Base-by-base conservation (phyloP, 2,113 vertebrate species). In the Acanthochromis polyacanthus region DNA sequence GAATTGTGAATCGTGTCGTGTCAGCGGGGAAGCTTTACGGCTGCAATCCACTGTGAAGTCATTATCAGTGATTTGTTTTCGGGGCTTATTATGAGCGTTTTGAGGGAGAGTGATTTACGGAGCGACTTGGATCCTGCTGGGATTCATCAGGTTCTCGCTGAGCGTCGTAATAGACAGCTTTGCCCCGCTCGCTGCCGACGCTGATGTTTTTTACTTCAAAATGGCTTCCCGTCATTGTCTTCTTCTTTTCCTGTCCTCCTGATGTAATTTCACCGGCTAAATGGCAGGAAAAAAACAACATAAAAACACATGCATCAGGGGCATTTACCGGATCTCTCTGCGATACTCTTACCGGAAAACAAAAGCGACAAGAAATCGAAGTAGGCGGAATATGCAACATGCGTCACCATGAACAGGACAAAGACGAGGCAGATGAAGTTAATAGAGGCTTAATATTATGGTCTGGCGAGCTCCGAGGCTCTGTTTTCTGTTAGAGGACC, bases 1-100 rank as follows among this genome's bases (percentile, higher is more conserved):
- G 61, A 75, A 68, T 64, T 81, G 66, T 77, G 72, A 48, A 48
- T 55, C 59, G 61, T 52, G 28, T 48, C 6, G 64, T 83, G 65
- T 81, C 81, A 86, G 60, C 12, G 15, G 75, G 83, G 65, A 82
- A 56, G 71, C 76, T 80, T 81, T 88, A 85, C 20, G 25, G 48
- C 52, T 36, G 50, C 83, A 79, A 51, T 81, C 81, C 58, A 75
- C 60, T 65, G 68, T 72, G 72, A 87, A 92, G 81, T 84, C 84
- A 80, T 90, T 82, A 90, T 86, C 84, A 82, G n/a, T 89, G 84
- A 87, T 87, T 84, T 87, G 72, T 80, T 86, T 88, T 86, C 80
- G 83, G 64, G 70, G 68, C 56, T 78, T 80, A 77, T 84, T 82
- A 87, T 76, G 80, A 87, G 81, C 68, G 76, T 86, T 88, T 81